Evolutionary conservation across 2,888 invertebrate species (phyloP).

Genomic region (Polyploca ridens): DNA sequence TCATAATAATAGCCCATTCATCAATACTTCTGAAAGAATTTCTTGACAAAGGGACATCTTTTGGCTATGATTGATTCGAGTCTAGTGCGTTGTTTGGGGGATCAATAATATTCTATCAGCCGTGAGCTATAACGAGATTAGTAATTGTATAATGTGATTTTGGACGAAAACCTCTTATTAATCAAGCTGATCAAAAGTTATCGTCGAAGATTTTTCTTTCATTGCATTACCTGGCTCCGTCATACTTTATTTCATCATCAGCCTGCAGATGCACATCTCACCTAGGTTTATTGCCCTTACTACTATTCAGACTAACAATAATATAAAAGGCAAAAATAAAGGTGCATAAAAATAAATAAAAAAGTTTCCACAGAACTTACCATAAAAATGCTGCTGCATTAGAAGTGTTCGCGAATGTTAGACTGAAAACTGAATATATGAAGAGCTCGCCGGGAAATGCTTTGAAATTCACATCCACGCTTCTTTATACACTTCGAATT

Average conservation of each 20-base stretch:
- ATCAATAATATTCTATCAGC: background rate
- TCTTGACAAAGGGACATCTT: background rate
- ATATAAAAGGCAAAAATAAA: background rate
- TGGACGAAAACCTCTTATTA: no score
- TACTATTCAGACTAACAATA: background rate
- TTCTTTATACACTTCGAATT: background rate
- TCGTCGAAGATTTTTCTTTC: no score
- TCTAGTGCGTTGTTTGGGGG: background rate
- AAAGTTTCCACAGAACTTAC: background rate
- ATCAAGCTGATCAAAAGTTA: no score
- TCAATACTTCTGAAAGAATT: background rate
- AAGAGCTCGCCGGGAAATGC: background rate
- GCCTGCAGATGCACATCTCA: background rate
- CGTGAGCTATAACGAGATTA: no score
- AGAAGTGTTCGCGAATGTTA: background rate
- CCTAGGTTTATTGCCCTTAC: no score
- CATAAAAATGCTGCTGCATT: background rate
- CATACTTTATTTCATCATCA: background rate
- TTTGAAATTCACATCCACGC: background rate
- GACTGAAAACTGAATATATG: slow-evolving; percentile 1
- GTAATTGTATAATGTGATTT: no score
- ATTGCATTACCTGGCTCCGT: background rate
- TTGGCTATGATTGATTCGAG: background rate
- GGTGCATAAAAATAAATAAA: background rate
- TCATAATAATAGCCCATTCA: background rate